Evolutionary conservation across 2,113 vertebrate species (phyloP), one percentile per base, ranked within the genome.

Genomic region (Narcine bancroftii): DNA sequence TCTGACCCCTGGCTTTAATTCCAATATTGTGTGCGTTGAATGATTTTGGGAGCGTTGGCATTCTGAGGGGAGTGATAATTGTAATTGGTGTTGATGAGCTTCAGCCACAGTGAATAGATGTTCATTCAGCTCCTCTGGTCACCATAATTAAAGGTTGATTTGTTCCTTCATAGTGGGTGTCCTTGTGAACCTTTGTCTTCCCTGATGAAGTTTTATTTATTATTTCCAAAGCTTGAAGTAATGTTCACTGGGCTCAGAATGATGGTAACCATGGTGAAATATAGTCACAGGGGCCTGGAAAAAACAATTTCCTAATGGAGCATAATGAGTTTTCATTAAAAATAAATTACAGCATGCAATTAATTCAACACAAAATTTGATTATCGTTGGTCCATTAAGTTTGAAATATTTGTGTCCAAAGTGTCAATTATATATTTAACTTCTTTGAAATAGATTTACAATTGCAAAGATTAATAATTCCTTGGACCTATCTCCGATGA

Each of bases 301-400:
- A 36, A 91, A 91, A 91, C 65, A 66, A 47, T 91, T 91, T 69
- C 65, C 39, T 91, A 91, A 91, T 91, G 89, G 39, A 69, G 89
- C 89, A 91, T 91, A 45, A 69, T 42, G 65, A 91, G 42, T 91
- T 42, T 91, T 91, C 89, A 91, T 91, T 91, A 91, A 91, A 91
- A 69, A 29, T 91, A 91, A 91, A 91, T 91, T 91, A 91, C 45
- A 33, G 63, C 26, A 21, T 69, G 89, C 66, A 69, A 91, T 91
- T 69, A 91, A 91, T 91, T 91, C 63, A 29, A 39, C 89, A 91
- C 89, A 91, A 91, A 71, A 91, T 69, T 47, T 19, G 63, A 47
- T 71, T 91, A 91, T 91, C 71, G 89, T 91, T 91, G 89, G 63
- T 69, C 89, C 89, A 91, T 91, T 91, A 91, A 45, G 10, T 91